A percentile compares a stretch with the other conserved stretches of the same genome.
Evolutionary conservation across 1,140 invertebrate genomes (phyloP).

Genomic region (Laodelphax striatellus): DNA sequence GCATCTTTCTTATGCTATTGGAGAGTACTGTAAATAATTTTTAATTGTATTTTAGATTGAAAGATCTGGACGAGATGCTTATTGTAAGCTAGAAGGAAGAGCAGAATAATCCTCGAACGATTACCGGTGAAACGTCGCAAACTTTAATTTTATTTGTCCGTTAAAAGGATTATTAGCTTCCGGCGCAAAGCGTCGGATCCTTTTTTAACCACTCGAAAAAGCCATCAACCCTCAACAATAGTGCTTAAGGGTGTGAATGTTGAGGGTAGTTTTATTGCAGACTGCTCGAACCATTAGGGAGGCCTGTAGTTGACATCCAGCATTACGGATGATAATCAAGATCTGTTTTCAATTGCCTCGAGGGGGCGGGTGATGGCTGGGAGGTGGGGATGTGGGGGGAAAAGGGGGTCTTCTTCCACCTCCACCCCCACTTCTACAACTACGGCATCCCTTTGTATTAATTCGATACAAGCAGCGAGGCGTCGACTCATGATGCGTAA

Average conservation of each 20-base stretch:
- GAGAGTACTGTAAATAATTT: no score
- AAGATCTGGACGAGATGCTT: no score
- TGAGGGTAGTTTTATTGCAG: slow-evolving; percentile 29
- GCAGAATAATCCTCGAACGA: no score
- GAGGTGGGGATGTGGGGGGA: no score
- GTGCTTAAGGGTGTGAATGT: slow-evolving; percentile 31
- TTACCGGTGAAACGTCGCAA: no score
- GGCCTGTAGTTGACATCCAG: slow-evolving; percentile 1
- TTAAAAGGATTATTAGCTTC: no score
- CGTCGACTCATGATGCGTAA: no score
- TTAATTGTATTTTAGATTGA: no score
- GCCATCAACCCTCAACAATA: slow-evolving; percentile 33
- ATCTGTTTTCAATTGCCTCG: slow-evolving; percentile 18
- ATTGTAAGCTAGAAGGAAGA: no score
- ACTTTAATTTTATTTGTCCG: no score
- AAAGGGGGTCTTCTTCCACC: neutral
- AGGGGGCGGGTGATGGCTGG: neutral
- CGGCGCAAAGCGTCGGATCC: slow-evolving; percentile 23
- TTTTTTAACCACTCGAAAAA: slow-evolving; percentile 25
- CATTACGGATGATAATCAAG: slow-evolving; percentile 18
- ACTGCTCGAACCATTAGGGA: slow-evolving; percentile 17
- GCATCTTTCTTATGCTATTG: no score
- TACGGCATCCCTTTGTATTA: neutral
- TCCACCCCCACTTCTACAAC: neutral
- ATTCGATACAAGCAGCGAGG: no score